Percentiles rank a stretch among this genome's conserved stretches.
These are phyloP conservation scores for Andricus grossulariae DNA, from an alignment of 1,140 invertebrate species.

Conservation along the genomic window DNA sequence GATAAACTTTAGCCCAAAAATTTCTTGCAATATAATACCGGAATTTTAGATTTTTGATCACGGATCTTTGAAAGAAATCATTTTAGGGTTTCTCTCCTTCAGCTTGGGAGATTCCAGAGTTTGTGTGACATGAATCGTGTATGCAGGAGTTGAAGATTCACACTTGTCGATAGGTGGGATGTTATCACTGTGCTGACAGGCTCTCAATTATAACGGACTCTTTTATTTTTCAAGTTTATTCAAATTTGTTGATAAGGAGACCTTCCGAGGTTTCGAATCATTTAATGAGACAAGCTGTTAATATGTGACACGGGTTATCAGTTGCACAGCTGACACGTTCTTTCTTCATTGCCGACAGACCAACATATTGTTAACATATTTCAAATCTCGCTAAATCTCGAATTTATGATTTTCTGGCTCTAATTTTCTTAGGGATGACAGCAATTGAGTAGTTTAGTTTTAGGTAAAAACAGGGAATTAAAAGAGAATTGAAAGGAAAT, in stretches of 20 bases:
- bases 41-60: constrained; percentile 20
- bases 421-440: no score
- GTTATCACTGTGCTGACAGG: background rate
- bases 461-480: no score
- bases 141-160: background rate
- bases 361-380: no score
- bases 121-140: background rate
- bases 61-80: constrained; percentile 36
- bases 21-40: background rate
- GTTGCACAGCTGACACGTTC: no score
- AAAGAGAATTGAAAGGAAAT: no score
- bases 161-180: background rate
- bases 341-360: no score
- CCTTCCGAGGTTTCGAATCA: constrained; percentile 56
- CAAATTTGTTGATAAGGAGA: constrained; percentile 9
- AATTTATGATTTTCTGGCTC: no score
- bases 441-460: no score
- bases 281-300: constrained; percentile 67
- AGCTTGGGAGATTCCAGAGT: background rate
- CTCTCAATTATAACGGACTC: background rate
- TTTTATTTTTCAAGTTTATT: background rate
- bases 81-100: background rate
- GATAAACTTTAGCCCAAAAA: constrained; percentile 11
- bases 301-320: constrained; percentile 61
- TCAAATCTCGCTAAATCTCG: no score